Evolutionary conservation across 1,140 invertebrate genomes (phyloP), one percentile per base, ranked within the genome.

Genomic region (Platorchestia sp.): DNA sequence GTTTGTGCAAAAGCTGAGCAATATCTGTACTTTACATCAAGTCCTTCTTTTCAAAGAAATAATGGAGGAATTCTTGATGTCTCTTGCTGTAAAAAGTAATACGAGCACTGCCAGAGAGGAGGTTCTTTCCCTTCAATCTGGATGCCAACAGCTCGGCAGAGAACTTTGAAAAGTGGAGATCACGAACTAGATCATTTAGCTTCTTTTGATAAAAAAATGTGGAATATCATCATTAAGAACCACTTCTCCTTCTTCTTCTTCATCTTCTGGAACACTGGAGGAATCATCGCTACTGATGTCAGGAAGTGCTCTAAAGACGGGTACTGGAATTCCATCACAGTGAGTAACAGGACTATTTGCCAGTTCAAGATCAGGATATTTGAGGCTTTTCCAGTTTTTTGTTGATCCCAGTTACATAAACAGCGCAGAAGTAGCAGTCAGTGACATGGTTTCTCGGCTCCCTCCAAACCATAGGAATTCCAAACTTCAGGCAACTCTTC

Each of bases 11-110:
- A 44, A 0, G 95, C 45, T 90, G 86, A 43, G 95, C 19, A 75
- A 96, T 43, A 95, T 95, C 95, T 51, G 47, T 51, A 51, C 47
- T 51, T 6, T 51, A 51, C 19, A 51, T 19, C 6, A 51, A 51
- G 47, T 51, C 47, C 47, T 51, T 51, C 47, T 51, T 51, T 96
- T 51, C 95, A 86, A 42, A 95, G 91, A 93, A 96, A 59, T 95
- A 96, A 95, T 43, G 22, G 47, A 95, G 47, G 0, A 87, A 95
- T 45, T 95, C 89, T 96, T 96, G 45, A 95, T 96, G 96, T 53
- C 36, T 96, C 42, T 96, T 96, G 89, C 53, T 45, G 45, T 95
- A 96, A 75, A 95, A 95, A 16, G 51, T 89, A 59, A 95, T 95
- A 86, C 95, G 87, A 86, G 95, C 87, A 45, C 53, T 91, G 43